Evolutionary conservation across 1,140 invertebrate genomes (phyloP), one percentile per base, ranked within the genome.

Genomic region (Drosophila melanica): DNA sequence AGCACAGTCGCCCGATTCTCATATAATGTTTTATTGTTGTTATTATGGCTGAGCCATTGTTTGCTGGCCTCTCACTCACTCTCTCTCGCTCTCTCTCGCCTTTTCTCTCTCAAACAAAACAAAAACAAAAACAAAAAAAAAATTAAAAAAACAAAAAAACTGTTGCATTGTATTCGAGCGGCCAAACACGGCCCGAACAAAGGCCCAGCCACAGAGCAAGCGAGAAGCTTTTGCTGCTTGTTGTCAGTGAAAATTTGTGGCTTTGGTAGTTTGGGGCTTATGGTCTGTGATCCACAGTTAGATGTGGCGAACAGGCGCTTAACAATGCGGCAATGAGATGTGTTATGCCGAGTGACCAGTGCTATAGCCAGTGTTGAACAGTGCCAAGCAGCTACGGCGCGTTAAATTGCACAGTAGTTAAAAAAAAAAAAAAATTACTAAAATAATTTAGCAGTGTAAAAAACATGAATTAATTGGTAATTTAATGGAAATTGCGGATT

Each of bases 11-110:
- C 20, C 20, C 20, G 20, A 23, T 55, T 39, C 48, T 51, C 65
- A 48, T 60, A 74, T 63, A 59, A 70, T 62, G 35, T 54, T 59
- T 75, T 75, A 71, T 71, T 70, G 68, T 64, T 72, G 55, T 65
- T 72, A 60, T 65, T 72, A 60, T 75, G 41, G 23, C 39, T 53
- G 39, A 5, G 41, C 20, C 66, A 53, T 71, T 62, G 66, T 70
- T 62, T 42, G 41, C 47, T 55, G 48, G 64, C 23, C 70, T 47
- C 54, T 18, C 10, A 12, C 18, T 16, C n/a, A 14, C 14, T 42
- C n/a, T 42, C n/a, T 42, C n/a, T 42, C 41, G 18, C 70, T 47
- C 41, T 30, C 10, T 20, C 18, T 16, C 14, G n/a, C n/a, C n/a
- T n/a, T n/a, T n/a, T 42, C n/a, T 42, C n/a, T 42, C n/a, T 42